phyloP scores from a whole-genome alignment of 2,797 vertebrate genomes.

The Pelochelys cantorii region DNA sequence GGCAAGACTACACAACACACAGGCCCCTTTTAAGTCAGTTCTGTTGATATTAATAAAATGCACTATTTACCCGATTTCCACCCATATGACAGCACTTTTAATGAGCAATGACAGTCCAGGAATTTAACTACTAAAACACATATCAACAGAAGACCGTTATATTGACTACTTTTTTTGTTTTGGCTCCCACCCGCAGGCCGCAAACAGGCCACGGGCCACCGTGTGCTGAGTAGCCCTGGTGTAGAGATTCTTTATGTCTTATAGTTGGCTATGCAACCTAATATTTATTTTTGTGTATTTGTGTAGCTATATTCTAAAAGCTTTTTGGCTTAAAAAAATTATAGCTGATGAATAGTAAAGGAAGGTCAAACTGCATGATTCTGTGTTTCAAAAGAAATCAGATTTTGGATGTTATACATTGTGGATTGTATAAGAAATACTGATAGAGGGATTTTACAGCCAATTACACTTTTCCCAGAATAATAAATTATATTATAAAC shows the following conservation, averaged over 20 bases:
- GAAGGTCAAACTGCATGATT: neutral
- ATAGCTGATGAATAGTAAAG: neutral
- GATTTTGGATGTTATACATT: slow-evolving; percentile 15
- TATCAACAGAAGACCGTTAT: no score
- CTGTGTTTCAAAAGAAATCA: neutral
- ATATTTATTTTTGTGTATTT: neutral
- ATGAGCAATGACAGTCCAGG: no score
- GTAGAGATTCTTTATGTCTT: neutral
- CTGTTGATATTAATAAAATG: no score
- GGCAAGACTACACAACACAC: no score
- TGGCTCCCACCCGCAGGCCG: no score
- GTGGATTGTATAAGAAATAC: neutral
- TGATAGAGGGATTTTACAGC: neutral
- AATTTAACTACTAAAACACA: no score
- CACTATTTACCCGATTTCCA: no score
- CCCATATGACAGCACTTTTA: no score
- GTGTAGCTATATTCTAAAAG: neutral
- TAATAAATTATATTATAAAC: neutral
- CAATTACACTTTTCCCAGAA: neutral
- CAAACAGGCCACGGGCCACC: no score
- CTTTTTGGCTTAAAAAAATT: neutral
- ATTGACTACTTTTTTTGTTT: no score
- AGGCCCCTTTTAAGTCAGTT: no score
- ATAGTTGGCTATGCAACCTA: slow-evolving; percentile 6
- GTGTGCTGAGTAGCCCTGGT: neutral